Evolutionary conservation across 2,797 vertebrate species (phyloP).

Genomic region (Knipowitschia caucasica): DNA sequence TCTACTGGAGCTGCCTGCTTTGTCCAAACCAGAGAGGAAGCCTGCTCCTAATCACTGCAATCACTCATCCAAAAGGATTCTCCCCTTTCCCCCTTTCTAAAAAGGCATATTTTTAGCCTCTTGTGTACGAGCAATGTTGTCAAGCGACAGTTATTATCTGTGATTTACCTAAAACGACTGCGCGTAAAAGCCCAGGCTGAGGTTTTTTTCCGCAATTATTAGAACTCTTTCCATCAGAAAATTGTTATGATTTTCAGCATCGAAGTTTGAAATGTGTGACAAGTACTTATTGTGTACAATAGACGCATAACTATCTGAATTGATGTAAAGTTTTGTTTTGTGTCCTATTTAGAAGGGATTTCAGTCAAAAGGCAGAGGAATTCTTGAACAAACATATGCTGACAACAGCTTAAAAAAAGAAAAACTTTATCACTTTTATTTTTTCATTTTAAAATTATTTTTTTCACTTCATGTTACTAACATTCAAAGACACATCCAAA

Average conservation of each 20-base stretch:
- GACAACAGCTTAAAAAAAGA: conserved; percentile 42
- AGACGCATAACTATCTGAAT: conserved; percentile 46
- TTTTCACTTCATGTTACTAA: too few relatives aligned
- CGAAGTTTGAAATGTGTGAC: conserved; percentile 48
- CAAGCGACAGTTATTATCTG: conserved; percentile 32
- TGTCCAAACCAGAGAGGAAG: conserved; percentile 47
- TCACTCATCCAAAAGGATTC: conserved; percentile 49
- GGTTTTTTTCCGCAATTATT: conserved; percentile 23
- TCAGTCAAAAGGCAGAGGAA: conserved; percentile 54
- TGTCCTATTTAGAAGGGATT: conserved; percentile 49
- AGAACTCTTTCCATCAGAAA: conserved; percentile 41
- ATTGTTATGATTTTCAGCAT: conserved; percentile 31
- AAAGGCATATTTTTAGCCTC: conserved; percentile 39
- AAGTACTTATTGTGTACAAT: conserved; percentile 41
- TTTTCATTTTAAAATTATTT: too few relatives aligned
- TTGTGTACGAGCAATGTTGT: conserved; percentile 38
- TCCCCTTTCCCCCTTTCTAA: conserved; percentile 12
- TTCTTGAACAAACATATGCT: conserved; percentile 47
- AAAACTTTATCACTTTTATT: too few relatives aligned
- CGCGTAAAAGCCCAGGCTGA: conserved; percentile 25
- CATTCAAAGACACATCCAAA: too few relatives aligned
- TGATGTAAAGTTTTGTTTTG: conserved; percentile 42
- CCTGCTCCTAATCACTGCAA: conserved; percentile 55
- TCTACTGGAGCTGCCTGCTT: conserved; percentile 47
- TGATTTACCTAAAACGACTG: conserved; percentile 43